Base-by-base conservation (phyloP, 2,113 vertebrate species). In the Micromys minutus region DNA sequence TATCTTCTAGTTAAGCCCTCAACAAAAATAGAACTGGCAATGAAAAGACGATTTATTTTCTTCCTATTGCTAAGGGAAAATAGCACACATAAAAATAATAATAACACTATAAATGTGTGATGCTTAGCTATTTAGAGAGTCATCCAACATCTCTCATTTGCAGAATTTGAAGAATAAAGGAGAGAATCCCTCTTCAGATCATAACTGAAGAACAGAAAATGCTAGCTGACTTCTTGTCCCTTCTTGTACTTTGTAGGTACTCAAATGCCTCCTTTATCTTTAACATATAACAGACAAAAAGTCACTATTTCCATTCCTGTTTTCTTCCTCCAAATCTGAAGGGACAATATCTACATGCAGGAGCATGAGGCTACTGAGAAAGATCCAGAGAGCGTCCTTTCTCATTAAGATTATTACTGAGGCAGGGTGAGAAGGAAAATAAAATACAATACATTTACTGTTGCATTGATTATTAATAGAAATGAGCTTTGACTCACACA, bases 391-490 rank as follows among this genome's bases (percentile, higher is more conserved):
- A 96, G 87, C 97, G 96, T 95, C 97, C 95, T 97, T 98, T 94
- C 89, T 96, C 87, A 94, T 96, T 94, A 91, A 91, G 89, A 96
- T 88, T 92, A 67, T 96, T 92, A 91, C 81, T 71, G 91, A 97
- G 95, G 86, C 93, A 97, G 97, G 94, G 95, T 97, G 96, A 98
- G 98, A 98, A 97, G 96, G 96, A 96, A 42, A 95, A 94, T 92
- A 91, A 95, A 97, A 96, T 89, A 88, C 97, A 97, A 94, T 96
- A 22, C 80, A 97, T 87, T 59, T 97, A 47, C 77, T 89, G 95
- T 97, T 96, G 93, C 39, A 7, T 75, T 24, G 93, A 96, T 98
- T 63, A 96, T 98, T 98, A 98, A 98, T 98, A 97, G 97, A 96
- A 98, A 98, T 94, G 90, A 97, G 96, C 94, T 98, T 98, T 96